Evolutionary conservation across 2,797 vertebrate species (phyloP).

Genomic region (Dipus sagitta): DNA sequence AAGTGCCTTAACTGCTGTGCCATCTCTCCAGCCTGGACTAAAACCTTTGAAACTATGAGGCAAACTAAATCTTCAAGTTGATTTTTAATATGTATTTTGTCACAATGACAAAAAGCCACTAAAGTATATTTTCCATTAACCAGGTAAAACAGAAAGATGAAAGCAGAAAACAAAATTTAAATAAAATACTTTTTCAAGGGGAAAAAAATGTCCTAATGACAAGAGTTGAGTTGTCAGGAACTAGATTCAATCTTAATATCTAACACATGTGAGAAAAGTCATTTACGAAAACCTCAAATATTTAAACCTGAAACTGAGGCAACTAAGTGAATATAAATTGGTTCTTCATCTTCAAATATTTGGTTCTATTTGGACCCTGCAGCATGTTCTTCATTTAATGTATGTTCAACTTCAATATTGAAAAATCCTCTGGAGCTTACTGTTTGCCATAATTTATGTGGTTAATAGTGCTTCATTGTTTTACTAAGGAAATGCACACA

Average conservation of each 20-base stretch:
- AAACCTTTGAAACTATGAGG: not conserved
- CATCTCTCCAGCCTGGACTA: too few species aligned
- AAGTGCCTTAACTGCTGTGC: too few species aligned
- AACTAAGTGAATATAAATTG: not conserved
- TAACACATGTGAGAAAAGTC: not conserved
- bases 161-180: not conserved
- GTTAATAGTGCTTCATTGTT: slow-evolving; percentile 73
- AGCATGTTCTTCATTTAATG: slow-evolving; percentile 69
- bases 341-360: not conserved
- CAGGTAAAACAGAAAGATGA: not conserved
- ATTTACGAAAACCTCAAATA: not conserved
- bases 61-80: not conserved
- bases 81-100: not conserved
- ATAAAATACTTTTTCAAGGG: not conserved
- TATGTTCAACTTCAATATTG: slow-evolving; percentile 60
- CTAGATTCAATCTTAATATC: not conserved
- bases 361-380: slow-evolving; percentile 38
- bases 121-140: not conserved
- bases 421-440: slow-evolving; percentile 36
- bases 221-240: not conserved
- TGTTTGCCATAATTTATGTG: slow-evolving; percentile 72
- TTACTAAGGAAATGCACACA: slow-evolving; percentile 55
- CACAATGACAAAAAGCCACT: not conserved
- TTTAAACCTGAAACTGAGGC: slow-evolving; percentile 22
- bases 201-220: not conserved